Base-by-base conservation (phyloP, 2,888 invertebrate genomes). In the Dynastes tityus region DNA sequence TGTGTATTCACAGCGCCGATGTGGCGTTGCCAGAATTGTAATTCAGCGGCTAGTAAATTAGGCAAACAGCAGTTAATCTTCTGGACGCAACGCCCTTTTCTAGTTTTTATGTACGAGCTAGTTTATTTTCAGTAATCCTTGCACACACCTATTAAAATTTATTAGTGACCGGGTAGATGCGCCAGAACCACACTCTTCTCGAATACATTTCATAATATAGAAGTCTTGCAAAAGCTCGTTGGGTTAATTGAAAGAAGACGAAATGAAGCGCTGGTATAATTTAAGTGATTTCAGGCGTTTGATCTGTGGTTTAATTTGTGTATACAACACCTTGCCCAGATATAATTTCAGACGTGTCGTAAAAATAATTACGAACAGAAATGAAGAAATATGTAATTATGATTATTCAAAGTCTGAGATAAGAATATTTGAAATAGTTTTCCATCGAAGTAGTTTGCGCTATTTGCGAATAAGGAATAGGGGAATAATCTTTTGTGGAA, bases 61-160 rank as follows among this genome's bases (percentile, higher is more conserved):
- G 40, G 22, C 61, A 73, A 73, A 73, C 40, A 22, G 73, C 37
- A 27, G 53, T 73, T 58, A 73, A 73, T 73, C 61, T 73, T 73
- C 9, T 22, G 9, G 13, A 22, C 16, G 53, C 40, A 58, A 73
- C 73, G 40, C 73, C 73, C 58, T 58, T 61, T 61, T 73, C 58
- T 40, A 11, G 61, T 61, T 45, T 58, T 53, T 32, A 58, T 29
- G 9, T 63, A 32, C 13, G 27, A 9, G 27, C 22, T 1, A 63
- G 63, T 27, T 63, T 29, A 32, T 63, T 29, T 13, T n/a, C 37
- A 40, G 37, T 11, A 61, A 29, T 40, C 58, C 27, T 45, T 49
- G 22, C 51, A 11, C 22, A n/a, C 27, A 27, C 37, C 9, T 22
- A 45, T 65, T 65, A 45, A 13, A 51, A 51, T 68, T 68, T 49